A percentile compares a stretch with the other conserved stretches of the same genome.
Evolutionary conservation across 2,797 vertebrate genomes (phyloP).

Genomic region (Pseudochromis fuscus): DNA sequence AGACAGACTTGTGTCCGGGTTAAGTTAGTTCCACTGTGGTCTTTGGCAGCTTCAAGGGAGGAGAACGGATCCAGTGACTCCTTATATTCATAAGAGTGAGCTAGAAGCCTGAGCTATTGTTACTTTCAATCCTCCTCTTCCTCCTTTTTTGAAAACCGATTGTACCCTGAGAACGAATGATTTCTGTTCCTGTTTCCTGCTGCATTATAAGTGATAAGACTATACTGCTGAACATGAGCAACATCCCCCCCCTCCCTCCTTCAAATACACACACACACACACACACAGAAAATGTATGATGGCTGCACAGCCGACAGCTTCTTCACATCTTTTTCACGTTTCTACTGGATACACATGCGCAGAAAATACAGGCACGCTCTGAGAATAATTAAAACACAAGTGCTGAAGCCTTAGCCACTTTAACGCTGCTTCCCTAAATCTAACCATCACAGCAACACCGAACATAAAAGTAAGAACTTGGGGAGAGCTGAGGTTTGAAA

Average conservation of each 20-base stretch:
- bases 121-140: constrained; percentile 55
- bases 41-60: constrained; percentile 97
- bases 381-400: constrained; percentile 43
- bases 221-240: constrained; percentile 39
- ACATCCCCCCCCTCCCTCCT: not conserved
- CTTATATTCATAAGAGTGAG: constrained; percentile 42
- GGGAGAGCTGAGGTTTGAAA: constrained; percentile 45
- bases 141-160: constrained; percentile 50
- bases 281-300: constrained; percentile 33
- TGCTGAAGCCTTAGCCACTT: constrained; percentile 44
- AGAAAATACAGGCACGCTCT: constrained; percentile 54
- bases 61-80: constrained; percentile 92
- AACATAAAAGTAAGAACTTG: constrained; percentile 19
- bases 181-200: constrained; percentile 76
- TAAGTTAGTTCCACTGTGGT: constrained; percentile 78
- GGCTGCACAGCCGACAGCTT: constrained; percentile 32
- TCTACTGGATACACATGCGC: constrained; percentile 44
- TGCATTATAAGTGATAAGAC: constrained; percentile 75
- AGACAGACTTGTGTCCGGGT: constrained; percentile 78
- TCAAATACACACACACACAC: constrained; percentile 32
- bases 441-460: constrained; percentile 39
- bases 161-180: constrained; percentile 85
- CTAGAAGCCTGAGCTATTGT: constrained; percentile 82
- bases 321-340: constrained; percentile 23
- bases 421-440: constrained; percentile 49